Conservation (phyloP, 2,888 invertebrate genomes). For the Spodoptera littoralis region DNA sequence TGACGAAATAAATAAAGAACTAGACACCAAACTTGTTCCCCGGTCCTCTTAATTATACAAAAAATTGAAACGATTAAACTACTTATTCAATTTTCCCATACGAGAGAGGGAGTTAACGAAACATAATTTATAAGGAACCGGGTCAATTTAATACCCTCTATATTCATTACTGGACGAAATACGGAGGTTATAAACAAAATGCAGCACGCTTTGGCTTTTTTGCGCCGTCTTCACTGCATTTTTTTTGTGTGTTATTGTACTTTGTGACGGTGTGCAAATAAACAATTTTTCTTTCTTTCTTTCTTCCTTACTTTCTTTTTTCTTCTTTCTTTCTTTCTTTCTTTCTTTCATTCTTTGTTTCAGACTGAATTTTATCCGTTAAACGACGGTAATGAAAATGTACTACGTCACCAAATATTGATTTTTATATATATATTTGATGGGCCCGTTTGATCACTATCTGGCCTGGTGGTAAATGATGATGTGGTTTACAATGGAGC, state of each 20-base stretch:
- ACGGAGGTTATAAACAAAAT: conserved; percentile 59
- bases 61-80: not conserved
- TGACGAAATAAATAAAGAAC: too few species aligned
- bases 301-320: too few species aligned
- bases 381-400: too few species aligned
- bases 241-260: too few species aligned
- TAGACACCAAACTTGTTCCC: not conserved
- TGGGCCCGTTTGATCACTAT: too few species aligned
- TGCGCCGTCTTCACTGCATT: too few species aligned
- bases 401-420: conserved; percentile 7
- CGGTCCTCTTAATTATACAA: not conserved
- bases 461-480: too few species aligned
- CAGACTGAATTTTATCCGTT: conserved; percentile 53
- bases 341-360: too few species aligned
- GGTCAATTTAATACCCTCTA: conserved; percentile 57
- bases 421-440: not conserved
- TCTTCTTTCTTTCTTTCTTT: too few species aligned
- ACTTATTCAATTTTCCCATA: not conserved
- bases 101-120: conserved; percentile 1
- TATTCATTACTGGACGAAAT: conserved; percentile 58
- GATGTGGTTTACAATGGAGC: too few species aligned
- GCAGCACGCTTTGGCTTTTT: conserved; percentile 55
- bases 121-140: conserved; percentile 35
- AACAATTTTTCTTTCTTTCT: too few species aligned
- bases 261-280: too few species aligned